Percentiles rank a stretch among this genome's conserved stretches.
Conservation (phyloP, 2,888 invertebrate species). For the Acrobasis suavella region DNA sequence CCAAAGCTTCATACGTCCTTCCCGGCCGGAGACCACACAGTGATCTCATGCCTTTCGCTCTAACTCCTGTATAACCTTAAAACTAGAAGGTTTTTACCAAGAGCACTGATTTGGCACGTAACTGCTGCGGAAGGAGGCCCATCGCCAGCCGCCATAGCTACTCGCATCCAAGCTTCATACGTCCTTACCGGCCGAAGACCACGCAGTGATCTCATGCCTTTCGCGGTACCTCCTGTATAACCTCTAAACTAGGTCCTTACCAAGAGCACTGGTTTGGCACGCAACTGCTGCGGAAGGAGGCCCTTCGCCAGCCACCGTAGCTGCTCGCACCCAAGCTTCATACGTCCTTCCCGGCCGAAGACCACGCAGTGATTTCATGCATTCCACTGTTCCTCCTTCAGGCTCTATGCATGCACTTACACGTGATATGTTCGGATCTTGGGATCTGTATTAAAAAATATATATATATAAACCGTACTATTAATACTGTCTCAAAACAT, state of each 20-base stretch:
- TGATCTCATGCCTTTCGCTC: constrained; percentile 79
- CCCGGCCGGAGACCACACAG: constrained; percentile 86
- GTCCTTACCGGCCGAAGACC: constrained; percentile 87
- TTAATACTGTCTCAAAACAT: no score
- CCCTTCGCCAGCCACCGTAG: constrained; percentile 88
- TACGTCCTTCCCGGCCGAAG: constrained; percentile 88
- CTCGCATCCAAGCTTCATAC: constrained; percentile 94
- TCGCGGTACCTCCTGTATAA: constrained; percentile 48
- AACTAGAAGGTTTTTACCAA: constrained; percentile 61
- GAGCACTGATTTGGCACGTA: constrained; percentile 71
- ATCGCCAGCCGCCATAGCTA: constrained; percentile 90
- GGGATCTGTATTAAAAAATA: constrained; percentile 48
- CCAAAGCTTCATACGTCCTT: constrained; percentile 92
- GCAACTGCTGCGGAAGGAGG: constrained; percentile 71
- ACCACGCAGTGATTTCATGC: constrained; percentile 84
- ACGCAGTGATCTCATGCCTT: constrained; percentile 84
- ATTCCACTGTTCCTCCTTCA: constrained; percentile 62
- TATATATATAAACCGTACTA: background rate
- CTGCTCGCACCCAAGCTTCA: constrained; percentile 93
- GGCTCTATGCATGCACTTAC: constrained; percentile 67
- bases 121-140: constrained; percentile 71
- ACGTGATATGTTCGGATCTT: constrained; percentile 68
- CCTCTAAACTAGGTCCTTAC: constrained; percentile 41
- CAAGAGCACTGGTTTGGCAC: constrained; percentile 72
- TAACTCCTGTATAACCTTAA: constrained; percentile 38